These are phyloP conservation scores for Holacanthus passer DNA, from an alignment of 2,113 vertebrate genomes.

Conservation along the genomic window DNA sequence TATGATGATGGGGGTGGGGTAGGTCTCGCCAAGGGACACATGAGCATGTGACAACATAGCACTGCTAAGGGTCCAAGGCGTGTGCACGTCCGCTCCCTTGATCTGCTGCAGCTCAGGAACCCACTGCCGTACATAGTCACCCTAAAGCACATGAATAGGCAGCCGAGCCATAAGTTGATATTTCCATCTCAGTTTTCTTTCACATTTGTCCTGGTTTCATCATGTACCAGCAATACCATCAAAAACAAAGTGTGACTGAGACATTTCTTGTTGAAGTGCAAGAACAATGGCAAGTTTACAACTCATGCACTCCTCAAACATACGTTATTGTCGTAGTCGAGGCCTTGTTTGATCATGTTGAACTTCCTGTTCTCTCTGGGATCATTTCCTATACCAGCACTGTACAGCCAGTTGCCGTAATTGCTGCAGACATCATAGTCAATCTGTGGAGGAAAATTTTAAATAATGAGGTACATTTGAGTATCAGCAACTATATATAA, in stretches of 20 bases:
- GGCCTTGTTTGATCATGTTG: conserved; percentile 89
- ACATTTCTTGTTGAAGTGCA: neutral
- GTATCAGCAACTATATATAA: neutral
- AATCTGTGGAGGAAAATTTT: conserved; percentile 71
- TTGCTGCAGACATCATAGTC: conserved; percentile 89
- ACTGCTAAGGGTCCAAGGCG: conserved; percentile 84
- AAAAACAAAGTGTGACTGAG: neutral
- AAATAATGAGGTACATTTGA: neutral
- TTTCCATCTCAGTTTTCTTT: neutral
- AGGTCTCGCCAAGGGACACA: conserved; percentile 81
- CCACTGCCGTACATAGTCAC: conserved; percentile 86
- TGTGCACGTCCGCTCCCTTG: conserved; percentile 82
- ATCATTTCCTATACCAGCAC: conserved; percentile 87
- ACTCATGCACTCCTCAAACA: conserved; percentile 28
- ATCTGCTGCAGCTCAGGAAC: conserved; percentile 85
- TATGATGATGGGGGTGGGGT: conserved; percentile 83
- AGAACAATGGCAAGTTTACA: neutral
- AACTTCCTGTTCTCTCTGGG: conserved; percentile 89
- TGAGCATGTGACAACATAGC: conserved; percentile 75
- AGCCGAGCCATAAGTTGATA: neutral
- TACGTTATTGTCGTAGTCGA: conserved; percentile 86
- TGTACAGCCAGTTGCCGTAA: conserved; percentile 90
- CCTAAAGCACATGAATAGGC: conserved; percentile 68
- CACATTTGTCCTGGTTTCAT: neutral
- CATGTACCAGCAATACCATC: neutral